phyloP scores from a whole-genome alignment of 1,140 invertebrate genomes.

The Campoletis sonorensis region DNA sequence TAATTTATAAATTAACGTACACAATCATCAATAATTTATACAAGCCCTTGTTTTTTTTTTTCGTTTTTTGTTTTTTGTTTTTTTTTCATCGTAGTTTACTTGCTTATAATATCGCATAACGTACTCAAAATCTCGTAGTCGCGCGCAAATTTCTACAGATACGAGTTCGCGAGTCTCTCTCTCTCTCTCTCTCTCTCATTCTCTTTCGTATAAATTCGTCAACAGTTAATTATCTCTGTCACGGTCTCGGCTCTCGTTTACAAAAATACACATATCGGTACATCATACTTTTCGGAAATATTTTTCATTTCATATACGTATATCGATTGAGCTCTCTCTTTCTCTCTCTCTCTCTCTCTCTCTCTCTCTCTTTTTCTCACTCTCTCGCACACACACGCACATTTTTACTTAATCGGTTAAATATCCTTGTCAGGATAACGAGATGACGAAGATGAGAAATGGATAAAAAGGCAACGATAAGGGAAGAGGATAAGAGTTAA shows the following conservation, averaged over 20 bases:
- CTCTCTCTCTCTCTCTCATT: neutral
- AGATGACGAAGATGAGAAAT: neutral
- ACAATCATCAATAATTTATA: slow-evolving; percentile 76
- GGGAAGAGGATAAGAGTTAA: neutral
- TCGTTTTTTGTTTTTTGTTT: neutral
- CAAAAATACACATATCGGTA: slow-evolving; percentile 45
- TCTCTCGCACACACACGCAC: slow-evolving; percentile 15
- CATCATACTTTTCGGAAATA: slow-evolving; percentile 42
- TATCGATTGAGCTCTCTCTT: slow-evolving; percentile 46
- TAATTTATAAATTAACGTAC: slow-evolving; percentile 77
- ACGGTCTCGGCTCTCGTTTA: slow-evolving; percentile 38
- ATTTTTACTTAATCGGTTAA: neutral
- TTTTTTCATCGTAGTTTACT: slow-evolving; percentile 44
- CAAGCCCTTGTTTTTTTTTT: slow-evolving; percentile 53
- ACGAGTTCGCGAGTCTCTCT: neutral
- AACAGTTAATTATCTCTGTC: slow-evolving; percentile 34
- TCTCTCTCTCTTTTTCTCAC: slow-evolving; percentile 46
- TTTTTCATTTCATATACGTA: slow-evolving; percentile 32
- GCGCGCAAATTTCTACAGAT: slow-evolving; percentile 14
- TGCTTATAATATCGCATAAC: slow-evolving; percentile 52
- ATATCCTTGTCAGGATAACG: neutral
- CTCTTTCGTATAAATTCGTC: slow-evolving; percentile 17
- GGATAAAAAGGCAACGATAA: neutral
- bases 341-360: slow-evolving; percentile 45
- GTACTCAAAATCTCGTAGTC: slow-evolving; percentile 18